These are phyloP conservation scores for Lasioglossum albipes DNA, from an alignment of 1,140 invertebrate species.

Conservation along the genomic window DNA sequence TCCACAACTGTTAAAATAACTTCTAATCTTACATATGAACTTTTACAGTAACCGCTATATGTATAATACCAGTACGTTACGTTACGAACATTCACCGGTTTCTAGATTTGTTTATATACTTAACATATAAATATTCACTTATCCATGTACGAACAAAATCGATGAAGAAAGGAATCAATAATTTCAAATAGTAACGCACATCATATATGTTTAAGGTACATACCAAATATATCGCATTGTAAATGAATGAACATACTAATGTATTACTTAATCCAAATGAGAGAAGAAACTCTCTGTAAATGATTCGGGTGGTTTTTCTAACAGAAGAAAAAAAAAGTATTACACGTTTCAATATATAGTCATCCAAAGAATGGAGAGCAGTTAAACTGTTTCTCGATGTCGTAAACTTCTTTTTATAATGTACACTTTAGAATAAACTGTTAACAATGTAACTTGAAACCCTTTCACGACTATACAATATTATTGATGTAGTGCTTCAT, in stretches of 20 bases:
- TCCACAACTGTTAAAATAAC: neutral
- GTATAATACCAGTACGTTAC: neutral
- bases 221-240: neutral
- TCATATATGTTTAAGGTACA: neutral
- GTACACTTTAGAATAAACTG: slow-evolving; percentile 8
- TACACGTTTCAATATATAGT: neutral
- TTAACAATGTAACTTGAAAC: slow-evolving; percentile 1
- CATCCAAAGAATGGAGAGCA: neutral
- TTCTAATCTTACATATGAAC: neutral
- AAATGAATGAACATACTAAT: neutral
- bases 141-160: neutral
- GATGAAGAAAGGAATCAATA: neutral
- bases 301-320: neutral
- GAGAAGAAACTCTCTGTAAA: neutral
- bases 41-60: neutral
- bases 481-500: slow-evolving; percentile 12
- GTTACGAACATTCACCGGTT: neutral
- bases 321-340: neutral
- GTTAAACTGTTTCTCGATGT: slow-evolving; percentile 26
- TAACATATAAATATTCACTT: neutral
- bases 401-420: slow-evolving; percentile 8
- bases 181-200: neutral
- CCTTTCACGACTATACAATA: slow-evolving; percentile 12
- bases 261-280: neutral
- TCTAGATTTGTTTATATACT: neutral